phyloP scores from a whole-genome alignment of 1,140 invertebrate genomes.

The Drosophila sturtevanti region DNA sequence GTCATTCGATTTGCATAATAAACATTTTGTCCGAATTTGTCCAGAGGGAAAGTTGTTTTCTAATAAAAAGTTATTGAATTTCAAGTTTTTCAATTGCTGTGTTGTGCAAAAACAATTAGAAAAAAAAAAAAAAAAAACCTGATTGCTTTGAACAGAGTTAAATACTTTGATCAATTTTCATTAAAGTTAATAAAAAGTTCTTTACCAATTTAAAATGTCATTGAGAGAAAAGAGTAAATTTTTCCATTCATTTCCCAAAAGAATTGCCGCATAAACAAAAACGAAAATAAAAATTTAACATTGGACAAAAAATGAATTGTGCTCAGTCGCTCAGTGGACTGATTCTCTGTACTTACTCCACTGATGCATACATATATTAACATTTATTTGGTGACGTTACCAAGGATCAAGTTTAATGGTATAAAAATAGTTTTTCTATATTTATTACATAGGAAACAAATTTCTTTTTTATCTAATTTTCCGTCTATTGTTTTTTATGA shows the following conservation, averaged over 20 bases:
- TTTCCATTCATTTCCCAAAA: background rate
- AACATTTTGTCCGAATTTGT: conserved; percentile 51
- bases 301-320: background rate
- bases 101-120: conserved; percentile 5
- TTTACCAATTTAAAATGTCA: conserved; percentile 1
- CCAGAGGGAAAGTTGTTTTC: conserved; percentile 32
- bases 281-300: background rate
- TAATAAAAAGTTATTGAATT: conserved; percentile 59
- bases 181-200: background rate
- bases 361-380: too few species aligned
- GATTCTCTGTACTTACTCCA: too few species aligned
- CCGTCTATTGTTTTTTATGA: too few species aligned
- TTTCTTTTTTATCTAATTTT: too few species aligned
- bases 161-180: background rate
- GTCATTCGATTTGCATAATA: conserved; percentile 75
- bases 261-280: conserved; percentile 1
- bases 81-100: conserved; percentile 5
- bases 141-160: background rate
- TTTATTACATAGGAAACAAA: too few species aligned
- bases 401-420: too few species aligned
- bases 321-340: too few species aligned
- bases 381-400: too few species aligned
- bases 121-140: background rate
- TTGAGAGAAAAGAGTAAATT: background rate
- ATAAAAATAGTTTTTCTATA: too few species aligned